Evolutionary conservation across 1,140 invertebrate genomes (phyloP).

Genomic region (Palaemon carinicauda): DNA sequence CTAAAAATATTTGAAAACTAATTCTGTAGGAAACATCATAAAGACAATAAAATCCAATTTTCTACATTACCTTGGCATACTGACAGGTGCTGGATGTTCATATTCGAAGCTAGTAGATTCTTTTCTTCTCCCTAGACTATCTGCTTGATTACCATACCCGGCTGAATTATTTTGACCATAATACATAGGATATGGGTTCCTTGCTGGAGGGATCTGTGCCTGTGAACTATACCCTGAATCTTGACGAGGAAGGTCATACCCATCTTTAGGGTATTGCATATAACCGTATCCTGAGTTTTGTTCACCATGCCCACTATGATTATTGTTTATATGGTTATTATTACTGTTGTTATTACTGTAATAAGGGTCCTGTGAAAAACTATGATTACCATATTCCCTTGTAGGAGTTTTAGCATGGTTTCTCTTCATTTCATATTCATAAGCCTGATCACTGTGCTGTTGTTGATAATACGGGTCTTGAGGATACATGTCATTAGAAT

Average conservation of each 20-base stretch:
- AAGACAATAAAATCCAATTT: background rate
- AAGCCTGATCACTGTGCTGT: conserved; percentile 4
- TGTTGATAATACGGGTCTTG: conserved; percentile 36
- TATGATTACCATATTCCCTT: conserved; percentile 49
- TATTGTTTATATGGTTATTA: conserved; percentile 50
- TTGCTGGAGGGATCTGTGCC: conserved; percentile 58
- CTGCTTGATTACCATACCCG: conserved; percentile 48
- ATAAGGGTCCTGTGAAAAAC: conserved; percentile 51
- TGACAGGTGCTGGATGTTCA: conserved; percentile 71
- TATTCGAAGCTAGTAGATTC: conserved; percentile 77
- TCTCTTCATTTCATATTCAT: conserved; percentile 48
- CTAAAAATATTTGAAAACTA: background rate
- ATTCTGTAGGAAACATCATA: background rate
- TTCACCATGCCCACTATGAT: conserved; percentile 57
- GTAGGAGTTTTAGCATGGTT: conserved; percentile 56
- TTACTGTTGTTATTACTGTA: conserved; percentile 42
- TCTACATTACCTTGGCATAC: conserved; percentile 65
- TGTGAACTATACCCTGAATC: conserved; percentile 62
- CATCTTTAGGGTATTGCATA: conserved; percentile 60
- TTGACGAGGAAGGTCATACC: conserved; percentile 59
- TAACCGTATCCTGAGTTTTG: conserved; percentile 62
- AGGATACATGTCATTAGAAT: conserved; percentile 22
- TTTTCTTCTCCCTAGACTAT: conserved; percentile 64
- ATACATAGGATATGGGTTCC: conserved; percentile 57
- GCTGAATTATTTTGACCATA: conserved; percentile 56